phyloP scores from a whole-genome alignment of 2,888 invertebrate species.

The Sicus ferrugineus region DNA sequence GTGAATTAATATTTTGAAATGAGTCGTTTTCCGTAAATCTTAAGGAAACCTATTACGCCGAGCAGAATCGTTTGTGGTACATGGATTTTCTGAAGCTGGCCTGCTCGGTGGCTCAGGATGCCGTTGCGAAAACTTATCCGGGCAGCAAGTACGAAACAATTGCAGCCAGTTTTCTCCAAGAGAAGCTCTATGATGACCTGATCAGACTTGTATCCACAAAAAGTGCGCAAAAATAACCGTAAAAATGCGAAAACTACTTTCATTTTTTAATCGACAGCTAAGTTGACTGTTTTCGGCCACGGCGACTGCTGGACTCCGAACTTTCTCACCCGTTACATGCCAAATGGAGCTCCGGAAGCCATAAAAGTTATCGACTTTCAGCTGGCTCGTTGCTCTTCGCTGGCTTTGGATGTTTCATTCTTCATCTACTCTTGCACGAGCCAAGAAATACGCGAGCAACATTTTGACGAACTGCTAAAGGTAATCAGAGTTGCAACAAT shows the following conservation, averaged over 20 bases:
- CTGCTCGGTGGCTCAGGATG: conserved; percentile 69
- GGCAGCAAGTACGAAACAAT: conserved; percentile 69
- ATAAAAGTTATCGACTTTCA: conserved; percentile 76
- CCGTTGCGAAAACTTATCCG: conserved; percentile 72
- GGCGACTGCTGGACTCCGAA: conserved; percentile 83
- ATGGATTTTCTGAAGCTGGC: conserved; percentile 67
- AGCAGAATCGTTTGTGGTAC: conserved; percentile 69
- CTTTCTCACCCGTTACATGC: conserved; percentile 68
- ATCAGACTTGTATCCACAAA: conserved; percentile 56
- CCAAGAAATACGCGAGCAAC: conserved; percentile 67
- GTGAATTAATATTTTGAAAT: too few relatives aligned
- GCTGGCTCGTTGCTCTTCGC: conserved; percentile 65
- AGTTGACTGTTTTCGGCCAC: conserved; percentile 71
- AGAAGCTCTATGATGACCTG: conserved; percentile 65
- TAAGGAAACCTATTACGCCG: conserved; percentile 70
- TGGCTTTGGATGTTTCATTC: conserved; percentile 64
- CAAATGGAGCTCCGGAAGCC: conserved; percentile 47
- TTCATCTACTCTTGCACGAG: conserved; percentile 72
- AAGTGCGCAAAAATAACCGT: conserved; percentile 46
- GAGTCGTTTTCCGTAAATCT: conserved; percentile 23
- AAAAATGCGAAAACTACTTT: neutral
- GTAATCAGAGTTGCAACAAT: conserved; percentile 34
- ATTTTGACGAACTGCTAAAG: conserved; percentile 67
- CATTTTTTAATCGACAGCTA: conserved; percentile 42
- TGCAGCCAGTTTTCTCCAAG: conserved; percentile 67